Conservation (phyloP, 2,888 invertebrate species). For the Baronia brevicornis region DNA sequence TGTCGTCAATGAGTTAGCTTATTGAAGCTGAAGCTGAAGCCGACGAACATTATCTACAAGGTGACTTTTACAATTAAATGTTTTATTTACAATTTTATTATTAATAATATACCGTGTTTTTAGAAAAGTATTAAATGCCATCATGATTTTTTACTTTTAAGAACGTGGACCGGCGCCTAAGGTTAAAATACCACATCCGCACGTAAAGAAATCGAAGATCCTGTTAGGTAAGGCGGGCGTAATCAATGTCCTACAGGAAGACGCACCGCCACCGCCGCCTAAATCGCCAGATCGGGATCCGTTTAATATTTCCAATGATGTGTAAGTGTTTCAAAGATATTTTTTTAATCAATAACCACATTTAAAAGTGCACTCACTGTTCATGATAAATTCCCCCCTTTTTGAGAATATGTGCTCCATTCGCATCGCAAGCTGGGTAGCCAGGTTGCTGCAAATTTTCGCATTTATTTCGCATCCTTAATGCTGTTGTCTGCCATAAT, state of each 20-base stretch:
- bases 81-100: no score
- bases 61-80: no score
- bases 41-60: no score
- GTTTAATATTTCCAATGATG: slow-evolving; percentile 98
- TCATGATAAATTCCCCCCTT: no score
- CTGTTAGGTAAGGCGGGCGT: slow-evolving; percentile 96
- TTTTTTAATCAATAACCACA: neutral
- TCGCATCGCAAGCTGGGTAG: no score
- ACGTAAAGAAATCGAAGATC: slow-evolving; percentile 94
- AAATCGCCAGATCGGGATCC: slow-evolving; percentile 95
- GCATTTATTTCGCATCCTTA: no score
- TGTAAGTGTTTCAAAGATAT: slow-evolving; percentile 73
- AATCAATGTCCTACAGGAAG: slow-evolving; percentile 95
- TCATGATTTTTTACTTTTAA: slow-evolving; percentile 37
- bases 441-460: neutral
- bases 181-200: slow-evolving; percentile 94
- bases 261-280: slow-evolving; percentile 92
- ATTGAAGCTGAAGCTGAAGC: no score
- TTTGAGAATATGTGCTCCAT: no score
- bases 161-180: slow-evolving; percentile 87
- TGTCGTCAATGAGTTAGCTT: no score
- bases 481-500: no score
- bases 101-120: no score
- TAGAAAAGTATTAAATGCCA: no score
- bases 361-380: neutral